Conservation (phyloP, 2,888 invertebrate genomes). For the Scrobipalpa costella region DNA sequence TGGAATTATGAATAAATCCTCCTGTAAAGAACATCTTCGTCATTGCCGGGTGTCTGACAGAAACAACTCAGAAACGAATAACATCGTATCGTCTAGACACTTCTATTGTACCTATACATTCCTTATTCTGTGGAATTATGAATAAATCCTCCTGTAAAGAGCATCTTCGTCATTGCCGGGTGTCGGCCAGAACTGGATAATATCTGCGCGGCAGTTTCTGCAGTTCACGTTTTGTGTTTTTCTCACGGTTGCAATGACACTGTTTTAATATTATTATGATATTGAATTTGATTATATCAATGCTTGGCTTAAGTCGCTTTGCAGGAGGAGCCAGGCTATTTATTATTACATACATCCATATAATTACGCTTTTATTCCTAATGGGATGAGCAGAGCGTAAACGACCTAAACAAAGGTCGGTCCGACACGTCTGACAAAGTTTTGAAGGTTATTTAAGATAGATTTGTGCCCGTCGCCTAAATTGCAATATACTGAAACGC, state of each 20-base stretch:
- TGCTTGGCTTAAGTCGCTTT: not conserved
- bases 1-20: constrained; percentile 59
- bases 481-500: too few species aligned
- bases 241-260: constrained; percentile 38
- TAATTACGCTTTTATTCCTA: too few species aligned
- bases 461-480: too few species aligned
- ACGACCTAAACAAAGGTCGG: too few species aligned
- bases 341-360: too few species aligned
- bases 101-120: not conserved
- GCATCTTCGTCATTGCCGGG: constrained; percentile 51
- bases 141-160: constrained; percentile 53
- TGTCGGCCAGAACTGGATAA: constrained; percentile 32
- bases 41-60: constrained; percentile 41
- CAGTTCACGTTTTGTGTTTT: constrained; percentile 40
- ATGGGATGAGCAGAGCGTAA: too few species aligned
- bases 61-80: too few species aligned
- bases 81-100: not conserved
- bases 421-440: too few species aligned
- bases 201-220: constrained; percentile 34
- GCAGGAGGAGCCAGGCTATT: too few species aligned
- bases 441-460: too few species aligned
- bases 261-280: constrained; percentile 17
- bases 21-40: constrained; percentile 45
- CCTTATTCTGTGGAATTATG: constrained; percentile 42
- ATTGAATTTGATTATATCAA: constrained; percentile 1